Evolutionary conservation across 64 coral and sea anemone species (phyloP).

Genomic region (Cladopsammia gracilis): DNA sequence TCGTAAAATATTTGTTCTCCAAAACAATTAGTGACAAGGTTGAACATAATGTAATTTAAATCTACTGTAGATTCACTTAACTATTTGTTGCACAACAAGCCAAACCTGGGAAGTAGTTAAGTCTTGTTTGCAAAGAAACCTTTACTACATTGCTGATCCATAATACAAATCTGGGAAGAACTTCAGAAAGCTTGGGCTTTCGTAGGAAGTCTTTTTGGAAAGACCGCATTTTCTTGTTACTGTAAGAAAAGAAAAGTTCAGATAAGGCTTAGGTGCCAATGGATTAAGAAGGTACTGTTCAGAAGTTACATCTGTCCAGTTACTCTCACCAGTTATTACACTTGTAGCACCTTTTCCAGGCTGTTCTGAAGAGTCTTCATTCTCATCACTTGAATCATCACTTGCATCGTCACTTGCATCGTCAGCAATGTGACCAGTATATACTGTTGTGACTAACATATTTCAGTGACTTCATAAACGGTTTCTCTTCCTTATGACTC

Average conservation of each 20-base stretch:
- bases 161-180: background rate
- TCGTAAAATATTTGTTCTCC: too few species aligned
- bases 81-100: background rate
- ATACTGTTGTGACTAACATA: background rate
- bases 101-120: constrained; percentile 8
- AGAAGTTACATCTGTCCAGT: too few species aligned
- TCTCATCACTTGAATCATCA: background rate
- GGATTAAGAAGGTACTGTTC: too few species aligned
- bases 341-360: too few species aligned
- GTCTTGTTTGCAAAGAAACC: background rate
- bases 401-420: background rate
- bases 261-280: too few species aligned
- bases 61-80: background rate
- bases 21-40: too few species aligned
- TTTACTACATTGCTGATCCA: background rate
- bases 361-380: background rate
- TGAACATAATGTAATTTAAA: background rate
- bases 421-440: background rate
- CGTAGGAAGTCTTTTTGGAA: background rate
- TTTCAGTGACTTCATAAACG: constrained; percentile 10
- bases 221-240: constrained; percentile 6
- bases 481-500: constrained; percentile 9
- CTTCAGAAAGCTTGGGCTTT: constrained; percentile 13
- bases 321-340: too few species aligned
- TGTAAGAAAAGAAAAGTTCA: background rate